phyloP scores from a whole-genome alignment of 2,888 invertebrate genomes.

The Agrochola lychnidis region DNA sequence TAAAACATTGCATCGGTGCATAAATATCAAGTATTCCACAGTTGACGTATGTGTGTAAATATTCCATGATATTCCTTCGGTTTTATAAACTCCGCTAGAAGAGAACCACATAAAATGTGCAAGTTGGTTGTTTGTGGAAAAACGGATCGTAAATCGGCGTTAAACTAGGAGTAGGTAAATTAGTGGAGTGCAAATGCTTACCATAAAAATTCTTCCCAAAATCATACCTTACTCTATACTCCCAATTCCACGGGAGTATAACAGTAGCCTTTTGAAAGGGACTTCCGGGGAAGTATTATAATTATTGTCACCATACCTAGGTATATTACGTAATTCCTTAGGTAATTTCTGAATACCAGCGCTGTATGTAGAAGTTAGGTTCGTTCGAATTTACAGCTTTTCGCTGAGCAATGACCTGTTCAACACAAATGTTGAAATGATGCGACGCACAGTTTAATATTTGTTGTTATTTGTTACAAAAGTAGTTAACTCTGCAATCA shows the following conservation, averaged over 20 bases:
- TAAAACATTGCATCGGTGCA: constrained; percentile 48
- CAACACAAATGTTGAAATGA: too few relatives aligned
- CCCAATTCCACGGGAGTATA: too few relatives aligned
- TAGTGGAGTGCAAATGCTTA: constrained; percentile 26
- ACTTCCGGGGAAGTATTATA: background rate
- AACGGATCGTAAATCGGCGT: constrained; percentile 74
- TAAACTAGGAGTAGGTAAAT: constrained; percentile 42
- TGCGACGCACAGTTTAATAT: too few relatives aligned
- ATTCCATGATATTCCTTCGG: constrained; percentile 47
- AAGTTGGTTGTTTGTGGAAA: constrained; percentile 67
- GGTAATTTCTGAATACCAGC: too few relatives aligned
- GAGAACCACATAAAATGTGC: constrained; percentile 61
- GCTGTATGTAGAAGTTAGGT: too few relatives aligned
- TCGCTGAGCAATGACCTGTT: too few relatives aligned
- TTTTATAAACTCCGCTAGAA: constrained; percentile 47
- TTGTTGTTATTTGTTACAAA: too few relatives aligned
- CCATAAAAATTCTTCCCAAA: background rate
- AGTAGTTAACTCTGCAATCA: too few relatives aligned
- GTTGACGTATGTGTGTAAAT: constrained; percentile 54
- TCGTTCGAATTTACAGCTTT: too few relatives aligned
- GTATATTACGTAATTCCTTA: too few relatives aligned
- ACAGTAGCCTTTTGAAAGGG: background rate
- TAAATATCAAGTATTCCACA: constrained; percentile 37
- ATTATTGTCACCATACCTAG: background rate
- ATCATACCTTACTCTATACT: background rate